These are phyloP conservation scores for Gasterosteus aculeatus DNA, from an alignment of 2,113 vertebrate genomes.

Conservation along the genomic window DNA sequence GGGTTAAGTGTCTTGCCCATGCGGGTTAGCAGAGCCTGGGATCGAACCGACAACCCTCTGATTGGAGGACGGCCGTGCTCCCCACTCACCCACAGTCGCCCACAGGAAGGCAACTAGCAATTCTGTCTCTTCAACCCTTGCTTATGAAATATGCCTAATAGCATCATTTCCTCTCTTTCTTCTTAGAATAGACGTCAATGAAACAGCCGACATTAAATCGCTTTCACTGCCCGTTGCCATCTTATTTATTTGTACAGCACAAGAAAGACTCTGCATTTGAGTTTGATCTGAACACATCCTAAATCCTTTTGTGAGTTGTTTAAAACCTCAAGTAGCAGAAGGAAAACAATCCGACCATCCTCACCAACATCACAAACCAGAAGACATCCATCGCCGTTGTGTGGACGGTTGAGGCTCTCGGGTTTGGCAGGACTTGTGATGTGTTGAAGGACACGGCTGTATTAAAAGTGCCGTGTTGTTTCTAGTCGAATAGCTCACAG, in stretches of 20 bases:
- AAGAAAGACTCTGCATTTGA: neutral
- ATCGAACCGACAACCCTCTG: too few species aligned
- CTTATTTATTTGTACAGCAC: neutral
- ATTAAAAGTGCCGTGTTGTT: conserved; percentile 62
- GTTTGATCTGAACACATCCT: conserved; percentile 6
- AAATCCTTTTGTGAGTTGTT: conserved; percentile 30
- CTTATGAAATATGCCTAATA: too few species aligned
- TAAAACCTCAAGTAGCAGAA: conserved; percentile 32
- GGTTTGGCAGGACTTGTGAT: conserved; percentile 55
- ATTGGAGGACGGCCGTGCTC: too few species aligned
- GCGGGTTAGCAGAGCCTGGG: too few species aligned
- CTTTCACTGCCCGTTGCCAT: conserved; percentile 8
- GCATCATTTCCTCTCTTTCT: neutral
- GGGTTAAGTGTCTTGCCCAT: too few species aligned
- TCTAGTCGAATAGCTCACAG: conserved; percentile 27
- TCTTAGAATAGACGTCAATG: neutral
- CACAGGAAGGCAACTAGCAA: neutral
- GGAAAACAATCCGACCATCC: conserved; percentile 51
- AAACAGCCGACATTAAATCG: neutral
- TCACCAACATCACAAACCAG: conserved; percentile 56
- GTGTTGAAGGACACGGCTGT: conserved; percentile 56
- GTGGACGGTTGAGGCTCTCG: conserved; percentile 56
- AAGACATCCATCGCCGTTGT: conserved; percentile 73
- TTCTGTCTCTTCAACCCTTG: neutral
- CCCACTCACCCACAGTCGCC: too few species aligned